A percentile compares a stretch with the other conserved stretches of the same genome.
phyloP scores from a whole-genome alignment of 2,113 vertebrate genomes.

The Setophaga kirtlandii region DNA sequence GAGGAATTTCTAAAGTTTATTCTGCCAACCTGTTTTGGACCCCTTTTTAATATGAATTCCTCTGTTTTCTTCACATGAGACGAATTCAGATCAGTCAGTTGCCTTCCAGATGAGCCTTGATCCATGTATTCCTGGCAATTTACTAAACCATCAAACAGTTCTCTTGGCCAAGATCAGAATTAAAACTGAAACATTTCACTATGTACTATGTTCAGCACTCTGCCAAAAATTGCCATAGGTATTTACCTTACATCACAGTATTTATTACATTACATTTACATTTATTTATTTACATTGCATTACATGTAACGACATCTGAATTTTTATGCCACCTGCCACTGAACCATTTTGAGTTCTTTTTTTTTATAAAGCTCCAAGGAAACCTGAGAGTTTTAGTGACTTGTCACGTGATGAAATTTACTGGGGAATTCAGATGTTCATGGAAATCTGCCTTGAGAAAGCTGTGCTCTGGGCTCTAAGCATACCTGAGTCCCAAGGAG shows the following conservation, averaged over 20 bases:
- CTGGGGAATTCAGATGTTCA: background rate
- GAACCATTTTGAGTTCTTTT: background rate
- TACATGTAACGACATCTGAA: accelerated
- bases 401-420: background rate
- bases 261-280: background rate
- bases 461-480: background rate
- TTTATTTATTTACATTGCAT: background rate
- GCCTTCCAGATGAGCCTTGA: background rate
- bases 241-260: background rate
- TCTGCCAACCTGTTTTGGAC: background rate
- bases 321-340: background rate
- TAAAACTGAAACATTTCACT: background rate
- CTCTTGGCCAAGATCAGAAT: background rate
- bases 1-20: background rate
- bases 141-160: background rate
- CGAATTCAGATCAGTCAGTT: background rate
- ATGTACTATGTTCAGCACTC: background rate
- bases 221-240: background rate
- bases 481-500: background rate
- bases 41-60: background rate
- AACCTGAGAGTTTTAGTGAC: background rate
- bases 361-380: background rate
- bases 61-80: background rate
- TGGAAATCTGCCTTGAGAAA: background rate
- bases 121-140: background rate